These are phyloP conservation scores for Synanthedon myopaeformis DNA, from an alignment of 2,888 invertebrate genomes.

Conservation along the genomic window DNA sequence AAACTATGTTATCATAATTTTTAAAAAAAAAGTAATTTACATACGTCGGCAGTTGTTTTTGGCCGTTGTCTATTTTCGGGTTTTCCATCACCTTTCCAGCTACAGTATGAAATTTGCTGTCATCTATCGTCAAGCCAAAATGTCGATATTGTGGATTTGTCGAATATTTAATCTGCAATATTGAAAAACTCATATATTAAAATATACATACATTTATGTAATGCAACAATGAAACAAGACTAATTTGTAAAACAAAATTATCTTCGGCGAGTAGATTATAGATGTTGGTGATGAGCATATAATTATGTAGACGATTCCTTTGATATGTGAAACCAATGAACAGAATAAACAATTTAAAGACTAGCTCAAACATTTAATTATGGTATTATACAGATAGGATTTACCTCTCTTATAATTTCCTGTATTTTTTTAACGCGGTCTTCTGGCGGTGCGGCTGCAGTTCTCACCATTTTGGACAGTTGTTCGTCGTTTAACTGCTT, in stretches of 20 bases:
- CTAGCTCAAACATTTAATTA: background rate
- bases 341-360: background rate
- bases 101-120: conserved; percentile 79
- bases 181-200: too few relatives aligned
- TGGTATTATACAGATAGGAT: conserved; percentile 11
- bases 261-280: too few relatives aligned
- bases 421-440: conserved; percentile 84
- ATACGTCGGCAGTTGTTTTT: conserved; percentile 35
- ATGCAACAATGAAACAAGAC: too few relatives aligned
- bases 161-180: conserved; percentile 50
- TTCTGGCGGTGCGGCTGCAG: conserved; percentile 85
- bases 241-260: too few relatives aligned
- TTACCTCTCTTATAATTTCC: conserved; percentile 67
- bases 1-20: too few relatives aligned
- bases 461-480: conserved; percentile 86
- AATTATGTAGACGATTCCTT: too few relatives aligned
- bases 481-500: conserved; percentile 87
- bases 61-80: conserved; percentile 77
- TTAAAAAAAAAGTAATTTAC: too few relatives aligned
- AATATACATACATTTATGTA: too few relatives aligned
- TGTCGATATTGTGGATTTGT: conserved; percentile 70
- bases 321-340: background rate
- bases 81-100: conserved; percentile 82
- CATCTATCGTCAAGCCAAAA: conserved; percentile 83
- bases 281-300: too few relatives aligned